Evolutionary conservation across 2,888 invertebrate species (phyloP).

Genomic region (Cephus runcator): DNA sequence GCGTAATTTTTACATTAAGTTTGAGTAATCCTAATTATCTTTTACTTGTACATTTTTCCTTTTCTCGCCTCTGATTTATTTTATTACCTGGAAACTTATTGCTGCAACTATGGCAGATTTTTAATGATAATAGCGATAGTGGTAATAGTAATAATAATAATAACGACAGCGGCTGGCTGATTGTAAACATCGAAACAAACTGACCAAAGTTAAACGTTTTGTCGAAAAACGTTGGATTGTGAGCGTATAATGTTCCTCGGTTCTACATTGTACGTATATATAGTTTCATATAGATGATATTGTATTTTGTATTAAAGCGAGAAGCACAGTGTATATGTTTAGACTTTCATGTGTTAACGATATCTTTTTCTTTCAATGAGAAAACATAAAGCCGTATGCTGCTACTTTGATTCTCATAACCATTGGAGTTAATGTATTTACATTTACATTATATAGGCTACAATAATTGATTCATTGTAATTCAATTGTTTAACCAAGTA

Average conservation of each 20-base stretch:
- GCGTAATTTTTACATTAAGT: neutral
- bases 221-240: conserved; percentile 34
- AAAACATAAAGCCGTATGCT: neutral
- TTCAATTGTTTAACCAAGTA: conserved; percentile 51
- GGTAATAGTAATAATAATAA: neutral
- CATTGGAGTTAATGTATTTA: conserved; percentile 6
- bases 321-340: neutral
- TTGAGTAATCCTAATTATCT: neutral
- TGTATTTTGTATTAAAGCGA: conserved; percentile 4
- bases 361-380: conserved; percentile 3
- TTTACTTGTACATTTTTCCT: neutral
- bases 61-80: neutral
- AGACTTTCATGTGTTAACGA: neutral
- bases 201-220: conserved; percentile 51
- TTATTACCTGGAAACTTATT: neutral
- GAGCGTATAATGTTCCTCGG: conserved; percentile 28
- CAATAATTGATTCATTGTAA: conserved; percentile 48
- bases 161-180: conserved; percentile 2
- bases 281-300: conserved; percentile 8
- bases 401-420: conserved; percentile 2
- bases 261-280: conserved; percentile 22
- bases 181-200: conserved; percentile 32
- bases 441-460: conserved; percentile 13
- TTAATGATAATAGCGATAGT: neutral
- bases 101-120: neutral